Base-by-base conservation (phyloP, 92 coral and sea anemone genomes). In the Desmophyllum pertusum region DNA sequence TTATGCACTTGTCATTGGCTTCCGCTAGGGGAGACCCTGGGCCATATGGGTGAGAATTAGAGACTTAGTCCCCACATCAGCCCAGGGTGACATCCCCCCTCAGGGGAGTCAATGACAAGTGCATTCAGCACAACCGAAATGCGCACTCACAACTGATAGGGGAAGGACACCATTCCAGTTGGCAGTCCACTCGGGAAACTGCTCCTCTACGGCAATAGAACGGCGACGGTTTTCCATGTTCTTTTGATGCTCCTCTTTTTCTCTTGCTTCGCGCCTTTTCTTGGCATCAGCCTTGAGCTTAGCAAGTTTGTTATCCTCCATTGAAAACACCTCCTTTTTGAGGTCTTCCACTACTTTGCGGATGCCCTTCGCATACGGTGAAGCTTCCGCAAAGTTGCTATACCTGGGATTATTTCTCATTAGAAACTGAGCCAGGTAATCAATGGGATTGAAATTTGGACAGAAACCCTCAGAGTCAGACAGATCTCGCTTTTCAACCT, bases 321-420 rank as follows among this genome's bases (percentile, higher is more conserved):
- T 74, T 3, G 95, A 89, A 79, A 90, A 96, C 5, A 94, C 94
- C 74, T 96, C 97, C 63, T 86, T 89, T 48, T 92, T 94, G 27
- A 96, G 88, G 75, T 96, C 99, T 17, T 93, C 98, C 11, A 84
- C 84, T 19, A 94, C 96, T 87, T 96, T 96, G 23, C 91, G 89
- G 65, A 96, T 74, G 2, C 99, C 99, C 79, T 87, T 94, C 3
- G 98, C 95, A 74, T 96, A 96, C 0, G 99, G 99, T 0, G 99
- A 96, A 8, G 99, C 94, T 29, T 92, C 98, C 0, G 98, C 93
- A 78, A 96, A 94, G 65, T 94, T 94, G 29, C 98, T 92, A 82
- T 94, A 96, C 80, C 83, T 96, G 4, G 97, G 98, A 75, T 96
- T 96, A 69, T 96, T 96, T 36, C 99, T 87, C 99, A 96, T 94